Evolutionary conservation across 2,888 invertebrate species (phyloP).

Genomic region (Eristalis pertinax): DNA sequence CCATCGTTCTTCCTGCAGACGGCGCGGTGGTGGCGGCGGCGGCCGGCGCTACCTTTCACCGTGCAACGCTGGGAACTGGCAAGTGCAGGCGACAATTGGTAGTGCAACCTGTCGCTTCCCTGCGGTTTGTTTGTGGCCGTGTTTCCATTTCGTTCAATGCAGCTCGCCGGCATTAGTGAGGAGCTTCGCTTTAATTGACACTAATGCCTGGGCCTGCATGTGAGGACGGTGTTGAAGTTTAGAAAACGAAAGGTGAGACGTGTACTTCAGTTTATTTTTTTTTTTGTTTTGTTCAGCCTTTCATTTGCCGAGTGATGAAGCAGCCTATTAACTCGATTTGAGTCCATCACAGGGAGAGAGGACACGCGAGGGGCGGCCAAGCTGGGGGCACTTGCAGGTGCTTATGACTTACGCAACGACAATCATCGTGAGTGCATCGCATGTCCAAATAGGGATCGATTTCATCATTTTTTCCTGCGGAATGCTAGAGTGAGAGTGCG

Average conservation of each 20-base stretch:
- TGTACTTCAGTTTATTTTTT: not conserved
- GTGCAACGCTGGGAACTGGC: conserved; percentile 8
- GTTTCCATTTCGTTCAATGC: conserved; percentile 41
- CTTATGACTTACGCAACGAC: not conserved
- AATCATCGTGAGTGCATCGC: not conserved
- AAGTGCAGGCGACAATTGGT: conserved; percentile 52
- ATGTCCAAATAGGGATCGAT: conserved; percentile 1
- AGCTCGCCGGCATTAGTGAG: conserved; percentile 13
- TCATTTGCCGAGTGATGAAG: not conserved
- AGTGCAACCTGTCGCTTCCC: conserved; percentile 59
- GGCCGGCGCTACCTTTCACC: not conserved
- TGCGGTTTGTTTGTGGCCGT: conserved; percentile 33
- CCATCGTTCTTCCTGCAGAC: conserved; percentile 16
- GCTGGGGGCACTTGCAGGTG: conserved; percentile 19
- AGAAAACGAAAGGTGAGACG: conserved; percentile 23
- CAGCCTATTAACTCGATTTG: conserved; percentile 16
- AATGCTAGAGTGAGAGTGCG: not conserved
- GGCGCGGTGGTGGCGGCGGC: not conserved
- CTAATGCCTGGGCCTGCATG: conserved; percentile 14
- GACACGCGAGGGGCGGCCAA: not conserved
- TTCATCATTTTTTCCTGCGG: not conserved
- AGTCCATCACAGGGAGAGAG: conserved; percentile 8
- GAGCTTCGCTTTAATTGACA: conserved; percentile 38
- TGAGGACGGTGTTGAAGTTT: not conserved
- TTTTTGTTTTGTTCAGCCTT: not conserved